Base-by-base conservation (phyloP, 2,113 vertebrate species). In the Rhabdomys dilectus region DNA sequence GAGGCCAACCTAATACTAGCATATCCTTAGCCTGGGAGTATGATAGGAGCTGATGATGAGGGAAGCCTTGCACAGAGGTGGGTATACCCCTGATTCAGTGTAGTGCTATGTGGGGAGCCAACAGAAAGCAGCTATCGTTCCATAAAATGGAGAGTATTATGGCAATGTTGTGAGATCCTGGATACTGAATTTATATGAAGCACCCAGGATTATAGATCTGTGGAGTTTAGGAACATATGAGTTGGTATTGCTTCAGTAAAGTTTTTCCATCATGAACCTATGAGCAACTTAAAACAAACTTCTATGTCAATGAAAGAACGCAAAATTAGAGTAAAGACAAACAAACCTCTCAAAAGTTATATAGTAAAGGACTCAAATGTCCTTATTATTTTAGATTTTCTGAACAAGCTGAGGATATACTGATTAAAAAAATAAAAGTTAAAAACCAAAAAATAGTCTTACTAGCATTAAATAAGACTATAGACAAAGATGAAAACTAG, bases 271-370 rank as follows among this genome's bases (percentile, higher is more conserved):
- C 8, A 2, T 53, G 3, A 19, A 6, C 56, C 12, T 34, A 2
- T 58, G n/a, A 1, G 16, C 13, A 96, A 76, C 36, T 78, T 72
- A 82, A 93, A 86, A 29, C 77, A 95, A 96, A 94, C 86, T 89
- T 45, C 42, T 64, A 39, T 36, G 34, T 51, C 26, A 76, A 45
- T 26, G 60, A 81, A 86, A 51, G 9, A 42, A 0, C 12, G 19
- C 42, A 73, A 29, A 78, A 6, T 34, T 48, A 66, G 66, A 48
- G 60, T 48, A 2, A 45, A 62, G 64, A 48, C 31, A 8, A 82
- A 80, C 58, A 21, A 64, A 6, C 6, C 56, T 62, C 60, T 84
- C n/a, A 85, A 82, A 91, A 89, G 26, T 39, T 48, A 1, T 58
- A 6, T 4, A 89, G 21, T 82, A 7, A 82, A 93, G 17, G 34